Percentiles rank a stretch among this genome's conserved stretches.
Evolutionary conservation across 2,888 invertebrate species (phyloP).

Genomic region (Eristalis intricaria): DNA sequence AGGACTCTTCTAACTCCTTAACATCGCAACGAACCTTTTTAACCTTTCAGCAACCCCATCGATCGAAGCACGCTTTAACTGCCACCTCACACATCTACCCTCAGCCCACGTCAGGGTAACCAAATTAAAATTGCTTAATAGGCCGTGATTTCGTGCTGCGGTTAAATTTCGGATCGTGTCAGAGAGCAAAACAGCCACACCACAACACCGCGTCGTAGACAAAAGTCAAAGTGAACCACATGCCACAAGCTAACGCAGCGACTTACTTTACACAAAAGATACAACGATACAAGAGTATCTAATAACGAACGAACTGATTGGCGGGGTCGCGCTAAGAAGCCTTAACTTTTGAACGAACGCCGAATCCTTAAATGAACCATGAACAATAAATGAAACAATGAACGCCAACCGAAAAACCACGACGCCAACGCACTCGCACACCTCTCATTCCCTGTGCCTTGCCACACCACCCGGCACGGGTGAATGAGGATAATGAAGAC

Average conservation of each 20-base stretch:
- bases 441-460: neutral
- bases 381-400: slow-evolving; percentile 62
- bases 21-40: neutral
- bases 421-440: slow-evolving; percentile 23
- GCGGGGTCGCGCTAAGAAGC: slow-evolving; percentile 60
- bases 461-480: slow-evolving; percentile 14
- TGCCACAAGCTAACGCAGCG: slow-evolving; percentile 52
- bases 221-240: slow-evolving; percentile 48
- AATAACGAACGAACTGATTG: slow-evolving; percentile 50
- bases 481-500: slow-evolving; percentile 63
- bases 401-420: slow-evolving; percentile 13
- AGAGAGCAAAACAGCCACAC: slow-evolving; percentile 29
- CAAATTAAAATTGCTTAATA: slow-evolving; percentile 65
- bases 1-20: neutral
- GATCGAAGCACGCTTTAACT: too few relatives aligned
- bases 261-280: slow-evolving; percentile 29
- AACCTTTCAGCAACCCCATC: neutral
- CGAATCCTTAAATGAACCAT: slow-evolving; percentile 66
- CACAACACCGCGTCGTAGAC: slow-evolving; percentile 3
- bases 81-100: neutral
- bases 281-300: slow-evolving; percentile 19
- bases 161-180: slow-evolving; percentile 26
- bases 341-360: slow-evolving; percentile 54
- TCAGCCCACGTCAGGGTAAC: slow-evolving; percentile 13
- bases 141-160: slow-evolving; percentile 62